Percentiles rank a stretch among this genome's conserved stretches.
Conservation (phyloP, 2,113 vertebrate genomes). For the Strix aluco region DNA sequence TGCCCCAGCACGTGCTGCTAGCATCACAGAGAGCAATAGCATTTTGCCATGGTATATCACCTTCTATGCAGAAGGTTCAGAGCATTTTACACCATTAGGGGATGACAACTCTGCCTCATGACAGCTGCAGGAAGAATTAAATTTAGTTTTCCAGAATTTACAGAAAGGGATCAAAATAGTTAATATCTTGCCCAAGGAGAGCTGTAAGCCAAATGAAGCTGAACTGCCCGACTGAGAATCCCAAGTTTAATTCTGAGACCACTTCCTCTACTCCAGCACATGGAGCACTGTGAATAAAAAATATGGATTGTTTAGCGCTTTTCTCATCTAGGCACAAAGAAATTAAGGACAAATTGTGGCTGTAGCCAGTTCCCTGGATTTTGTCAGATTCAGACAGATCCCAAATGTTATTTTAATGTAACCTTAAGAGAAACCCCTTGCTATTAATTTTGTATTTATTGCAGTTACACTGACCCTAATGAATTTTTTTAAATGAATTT, state of each 20-base stretch:
- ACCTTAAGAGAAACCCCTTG: conserved; percentile 13
- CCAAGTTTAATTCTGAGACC: neutral
- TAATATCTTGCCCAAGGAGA: neutral
- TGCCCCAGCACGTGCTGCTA: neutral
- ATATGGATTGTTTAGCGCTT: neutral
- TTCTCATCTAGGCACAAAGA: neutral
- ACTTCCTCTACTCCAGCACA: neutral
- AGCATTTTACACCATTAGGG: neutral
- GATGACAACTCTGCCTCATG: neutral
- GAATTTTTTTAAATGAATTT: conserved; percentile 39
- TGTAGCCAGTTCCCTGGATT: conserved; percentile 28
- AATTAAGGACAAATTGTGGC: conserved; percentile 1
- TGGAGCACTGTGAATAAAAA: neutral
- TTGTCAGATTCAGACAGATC: conserved; percentile 48
- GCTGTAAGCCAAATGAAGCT: neutral
- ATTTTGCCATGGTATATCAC: neutral
- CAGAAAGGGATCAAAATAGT: neutral
- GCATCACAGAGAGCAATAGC: neutral
- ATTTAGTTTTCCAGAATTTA: neutral
- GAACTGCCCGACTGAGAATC: neutral
- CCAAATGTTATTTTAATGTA: conserved; percentile 43
- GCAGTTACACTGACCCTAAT: conserved; percentile 35
- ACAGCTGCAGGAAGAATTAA: neutral
- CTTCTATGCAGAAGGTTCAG: neutral
- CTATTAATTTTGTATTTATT: conserved; percentile 63